Evolutionary conservation across 2,888 invertebrate species (phyloP).

Genomic region (Ichneumoninae sp.): DNA sequence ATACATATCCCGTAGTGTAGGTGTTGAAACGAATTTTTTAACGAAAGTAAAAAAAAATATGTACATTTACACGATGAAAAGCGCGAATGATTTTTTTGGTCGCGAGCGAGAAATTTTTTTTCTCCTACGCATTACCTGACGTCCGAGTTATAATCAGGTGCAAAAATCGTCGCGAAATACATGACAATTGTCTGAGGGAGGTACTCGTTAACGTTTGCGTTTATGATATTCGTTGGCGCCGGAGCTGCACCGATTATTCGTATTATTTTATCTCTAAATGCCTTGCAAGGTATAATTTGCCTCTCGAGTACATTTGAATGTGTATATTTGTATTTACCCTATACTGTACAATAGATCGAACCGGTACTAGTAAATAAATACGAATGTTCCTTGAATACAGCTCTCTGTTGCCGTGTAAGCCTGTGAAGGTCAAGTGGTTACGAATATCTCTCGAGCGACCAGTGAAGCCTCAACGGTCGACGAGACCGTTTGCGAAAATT

Average conservation of each 20-base stretch:
- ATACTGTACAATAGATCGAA: constrained; percentile 49
- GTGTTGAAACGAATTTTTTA: constrained; percentile 67
- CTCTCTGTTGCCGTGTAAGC: background rate
- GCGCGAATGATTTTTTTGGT: constrained; percentile 37
- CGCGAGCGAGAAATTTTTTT: background rate
- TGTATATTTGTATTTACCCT: constrained; percentile 56
- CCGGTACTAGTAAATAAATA: constrained; percentile 60
- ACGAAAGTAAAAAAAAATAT: constrained; percentile 63
- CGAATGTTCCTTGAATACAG: constrained; percentile 50
- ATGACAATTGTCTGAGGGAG: constrained; percentile 1
- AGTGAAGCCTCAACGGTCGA: background rate
- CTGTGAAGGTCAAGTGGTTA: background rate
- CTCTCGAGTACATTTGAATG: constrained; percentile 33
- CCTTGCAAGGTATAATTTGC: constrained; percentile 9
- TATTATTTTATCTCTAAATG: constrained; percentile 20
- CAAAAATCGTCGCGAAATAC: background rate
- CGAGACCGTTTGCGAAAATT: background rate
- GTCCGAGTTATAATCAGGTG: background rate
- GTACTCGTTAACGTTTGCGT: background rate
- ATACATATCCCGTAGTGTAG: constrained; percentile 69
- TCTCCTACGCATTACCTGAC: constrained; percentile 3
- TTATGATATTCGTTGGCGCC: background rate
- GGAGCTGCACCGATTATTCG: constrained; percentile 12
- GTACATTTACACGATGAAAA: constrained; percentile 56
- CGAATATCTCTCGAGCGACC: background rate